phyloP scores from a whole-genome alignment of 2,113 vertebrate species.

The Ictidomys tridecemlineatus region DNA sequence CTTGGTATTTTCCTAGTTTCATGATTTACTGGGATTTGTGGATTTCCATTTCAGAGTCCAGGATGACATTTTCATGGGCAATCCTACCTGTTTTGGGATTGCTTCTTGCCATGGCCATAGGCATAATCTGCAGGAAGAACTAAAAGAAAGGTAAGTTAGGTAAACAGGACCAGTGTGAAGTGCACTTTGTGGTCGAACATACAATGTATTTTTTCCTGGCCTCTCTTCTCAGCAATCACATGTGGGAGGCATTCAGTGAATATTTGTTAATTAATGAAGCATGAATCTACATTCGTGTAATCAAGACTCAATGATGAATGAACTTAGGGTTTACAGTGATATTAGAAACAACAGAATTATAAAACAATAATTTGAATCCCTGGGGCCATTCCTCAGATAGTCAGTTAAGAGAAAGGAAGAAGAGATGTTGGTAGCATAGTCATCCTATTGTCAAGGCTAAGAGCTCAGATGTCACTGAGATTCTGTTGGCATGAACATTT shows the following conservation, averaged over 20 bases:
- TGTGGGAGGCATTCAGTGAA: background rate
- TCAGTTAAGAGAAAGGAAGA: background rate
- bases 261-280: background rate
- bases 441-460: background rate
- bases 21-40: background rate
- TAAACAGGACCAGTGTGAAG: background rate
- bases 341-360: background rate
- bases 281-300: background rate
- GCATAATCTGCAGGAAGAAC: background rate
- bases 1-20: background rate
- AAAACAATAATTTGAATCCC: background rate
- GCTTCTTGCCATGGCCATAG: background rate
- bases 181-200: accelerated
- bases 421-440: too few relatives aligned
- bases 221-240: background rate
- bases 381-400: background rate
- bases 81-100: background rate
- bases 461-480: background rate
- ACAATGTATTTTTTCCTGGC: background rate
- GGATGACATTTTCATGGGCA: background rate
- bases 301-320: background rate
- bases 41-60: slow-evolving; percentile 68
- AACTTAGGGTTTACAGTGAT: background rate
- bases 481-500: background rate
- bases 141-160: background rate